Conservation (phyloP, 2,888 invertebrate species). For the Terebella lapidaria region DNA sequence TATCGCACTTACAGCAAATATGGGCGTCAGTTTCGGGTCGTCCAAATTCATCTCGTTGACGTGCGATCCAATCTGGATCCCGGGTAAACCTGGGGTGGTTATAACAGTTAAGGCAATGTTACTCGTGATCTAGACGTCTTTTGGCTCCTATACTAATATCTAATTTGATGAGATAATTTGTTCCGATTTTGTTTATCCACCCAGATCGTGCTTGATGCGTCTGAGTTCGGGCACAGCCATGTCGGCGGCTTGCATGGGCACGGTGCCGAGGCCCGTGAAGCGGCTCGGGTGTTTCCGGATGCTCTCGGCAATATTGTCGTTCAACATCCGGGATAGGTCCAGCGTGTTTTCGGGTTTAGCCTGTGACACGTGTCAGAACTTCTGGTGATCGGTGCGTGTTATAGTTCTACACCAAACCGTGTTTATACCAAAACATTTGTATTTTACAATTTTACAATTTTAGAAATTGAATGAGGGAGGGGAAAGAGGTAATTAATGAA, state of each 20-base stretch:
- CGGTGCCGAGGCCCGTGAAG: conserved; percentile 56
- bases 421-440: too few relatives aligned
- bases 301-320: conserved; percentile 57
- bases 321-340: conserved; percentile 56
- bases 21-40: conserved; percentile 54
- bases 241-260: conserved; percentile 58
- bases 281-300: conserved; percentile 53
- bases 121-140: too few relatives aligned
- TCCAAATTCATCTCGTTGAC: conserved; percentile 60
- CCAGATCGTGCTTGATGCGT: conserved; percentile 51
- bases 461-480: too few relatives aligned
- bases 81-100: conserved; percentile 49
- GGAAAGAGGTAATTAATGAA: too few relatives aligned
- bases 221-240: conserved; percentile 57
- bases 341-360: conserved; percentile 58
- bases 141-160: too few relatives aligned
- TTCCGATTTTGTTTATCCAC: conserved; percentile 27
- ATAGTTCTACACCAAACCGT: too few relatives aligned
- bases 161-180: too few relatives aligned
- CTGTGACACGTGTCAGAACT: conserved; percentile 36
- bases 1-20: conserved; percentile 56
- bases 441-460: too few relatives aligned
- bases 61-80: conserved; percentile 60
- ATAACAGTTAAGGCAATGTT: too few relatives aligned
- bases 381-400: too few relatives aligned